These are phyloP conservation scores for Huso huso DNA, from an alignment of 2,797 vertebrate species.

Conservation along the genomic window DNA sequence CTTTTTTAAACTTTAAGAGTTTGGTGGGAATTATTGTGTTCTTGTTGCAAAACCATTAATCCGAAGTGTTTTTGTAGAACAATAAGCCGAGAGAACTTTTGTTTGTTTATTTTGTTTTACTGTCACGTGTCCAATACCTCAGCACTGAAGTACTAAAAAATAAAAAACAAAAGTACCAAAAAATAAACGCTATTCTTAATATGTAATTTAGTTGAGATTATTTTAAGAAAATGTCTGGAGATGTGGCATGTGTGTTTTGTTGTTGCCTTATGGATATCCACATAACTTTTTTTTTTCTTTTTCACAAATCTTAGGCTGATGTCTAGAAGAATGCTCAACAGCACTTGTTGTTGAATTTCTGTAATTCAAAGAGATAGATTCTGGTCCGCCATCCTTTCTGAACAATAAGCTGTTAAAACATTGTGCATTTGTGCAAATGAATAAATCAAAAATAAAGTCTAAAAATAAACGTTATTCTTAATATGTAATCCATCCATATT, in stretches of 20 bases:
- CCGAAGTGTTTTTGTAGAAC: no score
- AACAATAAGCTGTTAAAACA: no score
- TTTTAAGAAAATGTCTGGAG: neutral
- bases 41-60: no score
- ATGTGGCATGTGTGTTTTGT: neutral
- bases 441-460: no score
- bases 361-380: conserved; percentile 46
- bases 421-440: no score
- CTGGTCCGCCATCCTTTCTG: no score
- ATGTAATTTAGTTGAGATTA: neutral
- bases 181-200: neutral
- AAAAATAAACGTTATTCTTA: no score
- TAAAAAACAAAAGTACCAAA: neutral
- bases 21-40: no score
- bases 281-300: conserved; percentile 20
- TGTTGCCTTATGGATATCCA: neutral
- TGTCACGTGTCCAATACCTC: neutral
- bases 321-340: conserved; percentile 35
- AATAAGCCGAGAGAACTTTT: neutral
- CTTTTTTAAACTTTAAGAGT: no score
- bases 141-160: no score
- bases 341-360: conserved; percentile 37
- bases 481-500: no score
- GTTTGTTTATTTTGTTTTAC: no score
- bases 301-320: conserved; percentile 35